Conservation (phyloP, 2,888 invertebrate species). For the Phymatocera aterrima region DNA sequence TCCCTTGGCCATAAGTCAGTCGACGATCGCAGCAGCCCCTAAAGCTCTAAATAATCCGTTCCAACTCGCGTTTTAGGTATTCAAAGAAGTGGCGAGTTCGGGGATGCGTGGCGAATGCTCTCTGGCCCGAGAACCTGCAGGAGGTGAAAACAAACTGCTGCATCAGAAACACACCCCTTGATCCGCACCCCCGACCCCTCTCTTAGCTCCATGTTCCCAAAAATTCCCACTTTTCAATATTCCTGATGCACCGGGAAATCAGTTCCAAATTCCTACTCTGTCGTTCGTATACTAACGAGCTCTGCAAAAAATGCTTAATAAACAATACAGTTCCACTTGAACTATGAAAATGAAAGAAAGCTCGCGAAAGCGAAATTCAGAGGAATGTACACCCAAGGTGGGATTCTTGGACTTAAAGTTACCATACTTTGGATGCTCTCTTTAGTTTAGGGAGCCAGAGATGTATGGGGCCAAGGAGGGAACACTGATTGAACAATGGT, state of each 20-base stretch:
- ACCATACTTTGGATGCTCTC: background rate
- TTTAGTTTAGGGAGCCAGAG: background rate
- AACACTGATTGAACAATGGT: conserved; percentile 16
- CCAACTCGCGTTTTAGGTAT: conserved; percentile 12
- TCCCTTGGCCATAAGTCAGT: conserved; percentile 45
- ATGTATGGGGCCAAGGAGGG: conserved; percentile 1
- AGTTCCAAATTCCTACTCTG: too few relatives aligned
- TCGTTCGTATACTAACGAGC: too few relatives aligned
- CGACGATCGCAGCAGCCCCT: conserved; percentile 21
- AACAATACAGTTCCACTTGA: too few relatives aligned
- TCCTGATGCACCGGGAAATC: too few relatives aligned
- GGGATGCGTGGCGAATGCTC: conserved; percentile 36
- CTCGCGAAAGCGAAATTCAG: background rate
- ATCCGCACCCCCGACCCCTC: background rate
- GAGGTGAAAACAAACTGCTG: conserved; percentile 42
- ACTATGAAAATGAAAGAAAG: too few relatives aligned
- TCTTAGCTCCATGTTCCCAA: background rate
- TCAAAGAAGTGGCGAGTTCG: conserved; percentile 39
- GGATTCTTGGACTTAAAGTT: background rate
- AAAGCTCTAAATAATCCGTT: conserved; percentile 46
- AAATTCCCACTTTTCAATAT: background rate
- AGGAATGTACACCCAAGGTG: background rate
- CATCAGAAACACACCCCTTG: background rate
- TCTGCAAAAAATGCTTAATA: too few relatives aligned
- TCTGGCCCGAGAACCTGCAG: background rate